These are phyloP conservation scores for Trididemnum nubilum DNA, from an alignment of 23 tunicate genomes.

Conservation along the genomic window DNA sequence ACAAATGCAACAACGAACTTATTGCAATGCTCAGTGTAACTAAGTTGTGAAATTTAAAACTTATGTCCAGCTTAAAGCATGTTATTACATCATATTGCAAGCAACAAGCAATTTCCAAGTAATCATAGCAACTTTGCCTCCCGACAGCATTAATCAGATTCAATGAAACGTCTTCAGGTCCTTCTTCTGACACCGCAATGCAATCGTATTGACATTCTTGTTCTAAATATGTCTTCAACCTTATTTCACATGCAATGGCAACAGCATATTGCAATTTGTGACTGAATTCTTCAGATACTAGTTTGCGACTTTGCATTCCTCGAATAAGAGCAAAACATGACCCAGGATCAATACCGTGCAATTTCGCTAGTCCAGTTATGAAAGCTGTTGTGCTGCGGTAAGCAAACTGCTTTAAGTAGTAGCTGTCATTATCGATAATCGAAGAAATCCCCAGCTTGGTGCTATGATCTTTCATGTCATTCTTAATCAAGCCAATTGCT, in stretches of 20 bases:
- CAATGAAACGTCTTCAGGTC: background rate
- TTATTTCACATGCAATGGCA: conserved; percentile 19
- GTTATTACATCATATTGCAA: background rate
- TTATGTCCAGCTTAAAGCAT: background rate
- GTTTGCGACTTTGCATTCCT: background rate
- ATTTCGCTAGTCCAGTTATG: conserved; percentile 2
- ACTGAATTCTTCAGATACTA: background rate
- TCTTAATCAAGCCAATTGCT: background rate
- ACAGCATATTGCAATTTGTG: background rate
- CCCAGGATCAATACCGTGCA: background rate
- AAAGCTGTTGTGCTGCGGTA: conserved; percentile 22
- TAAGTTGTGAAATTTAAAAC: background rate
- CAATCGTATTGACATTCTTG: conserved; percentile 10
- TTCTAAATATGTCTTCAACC: conserved; percentile 4
- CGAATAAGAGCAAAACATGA: conserved; percentile 9
- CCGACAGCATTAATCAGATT: background rate
- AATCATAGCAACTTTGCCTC: conserved; percentile 11
- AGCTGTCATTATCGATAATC: background rate
- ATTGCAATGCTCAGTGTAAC: background rate
- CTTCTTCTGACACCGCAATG: background rate
- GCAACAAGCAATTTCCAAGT: background rate
- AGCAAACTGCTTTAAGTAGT: conserved; percentile 10
- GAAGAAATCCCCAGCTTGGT: background rate
- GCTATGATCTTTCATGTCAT: background rate
- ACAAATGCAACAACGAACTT: background rate